These are phyloP conservation scores for Propithecus coquereli DNA, from an alignment of 2,113 vertebrate genomes.

Conservation along the genomic window DNA sequence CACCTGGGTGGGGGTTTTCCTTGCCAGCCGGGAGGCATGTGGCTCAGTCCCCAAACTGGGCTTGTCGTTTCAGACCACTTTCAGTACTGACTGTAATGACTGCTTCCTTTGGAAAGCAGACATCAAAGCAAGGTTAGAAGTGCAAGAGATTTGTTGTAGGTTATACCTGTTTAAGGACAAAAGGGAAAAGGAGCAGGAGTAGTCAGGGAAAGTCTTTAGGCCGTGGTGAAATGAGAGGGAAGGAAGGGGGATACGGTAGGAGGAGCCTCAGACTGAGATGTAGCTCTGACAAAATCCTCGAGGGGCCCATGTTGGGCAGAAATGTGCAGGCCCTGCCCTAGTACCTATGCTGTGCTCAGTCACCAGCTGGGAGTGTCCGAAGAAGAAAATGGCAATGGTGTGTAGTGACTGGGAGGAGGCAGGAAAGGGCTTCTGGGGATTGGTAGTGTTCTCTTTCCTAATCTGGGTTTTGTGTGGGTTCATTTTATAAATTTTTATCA, in stretches of 20 bases:
- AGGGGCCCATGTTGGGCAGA: background rate
- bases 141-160: background rate
- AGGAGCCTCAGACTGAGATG: background rate
- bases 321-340: background rate
- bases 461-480: background rate
- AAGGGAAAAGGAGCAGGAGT: background rate
- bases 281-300: background rate
- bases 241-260: background rate
- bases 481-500: slow-evolving; percentile 10
- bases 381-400: background rate
- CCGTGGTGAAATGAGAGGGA: background rate
- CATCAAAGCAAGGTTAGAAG: background rate
- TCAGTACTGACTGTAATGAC: background rate
- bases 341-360: background rate
- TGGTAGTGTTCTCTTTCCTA: background rate
- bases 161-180: background rate
- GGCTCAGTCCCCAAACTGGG: background rate
- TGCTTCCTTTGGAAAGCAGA: background rate
- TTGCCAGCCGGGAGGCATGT: background rate
- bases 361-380: background rate
- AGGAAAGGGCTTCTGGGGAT: background rate
- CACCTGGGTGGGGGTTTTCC: background rate
- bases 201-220: background rate
- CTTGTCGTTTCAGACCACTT: background rate
- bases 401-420: background rate